A percentile compares a stretch with the other conserved stretches of the same genome.
phyloP scores from a whole-genome alignment of 2,113 vertebrate species.

The Sphyrna mokarran region DNA sequence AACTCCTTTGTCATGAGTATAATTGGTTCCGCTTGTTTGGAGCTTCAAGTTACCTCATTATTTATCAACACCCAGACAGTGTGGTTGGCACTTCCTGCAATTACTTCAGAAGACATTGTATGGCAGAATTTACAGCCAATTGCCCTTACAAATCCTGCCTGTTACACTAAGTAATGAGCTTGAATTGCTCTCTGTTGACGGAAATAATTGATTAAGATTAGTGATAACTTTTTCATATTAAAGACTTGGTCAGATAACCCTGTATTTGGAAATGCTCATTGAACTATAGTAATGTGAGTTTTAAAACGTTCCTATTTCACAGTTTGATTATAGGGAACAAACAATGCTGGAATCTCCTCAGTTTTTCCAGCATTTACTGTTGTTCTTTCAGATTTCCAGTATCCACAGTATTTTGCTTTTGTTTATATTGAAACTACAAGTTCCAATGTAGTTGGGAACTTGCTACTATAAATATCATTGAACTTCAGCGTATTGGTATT shows the following conservation, averaged over 20 bases:
- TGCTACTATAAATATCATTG: neutral
- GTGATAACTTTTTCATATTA: neutral
- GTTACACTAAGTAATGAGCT: neutral
- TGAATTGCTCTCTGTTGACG: neutral
- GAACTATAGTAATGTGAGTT: neutral
- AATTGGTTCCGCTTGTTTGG: neutral
- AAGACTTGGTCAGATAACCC: neutral
- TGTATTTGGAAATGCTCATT: neutral
- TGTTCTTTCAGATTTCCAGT: too few relatives aligned
- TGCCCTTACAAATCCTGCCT: neutral
- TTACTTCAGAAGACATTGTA: neutral
- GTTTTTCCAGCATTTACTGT: too few relatives aligned
- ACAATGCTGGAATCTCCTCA: too few relatives aligned
- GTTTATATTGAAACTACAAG: neutral
- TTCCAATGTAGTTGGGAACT: neutral
- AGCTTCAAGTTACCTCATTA: neutral
- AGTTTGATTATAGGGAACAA: neutral
- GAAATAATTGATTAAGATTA: neutral
- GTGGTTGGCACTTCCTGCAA: slow-evolving; percentile 20
- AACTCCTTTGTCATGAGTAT: slow-evolving; percentile 6
- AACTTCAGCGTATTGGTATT: neutral
- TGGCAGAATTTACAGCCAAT: neutral
- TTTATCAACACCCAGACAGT: neutral
- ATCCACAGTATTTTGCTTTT: too few relatives aligned
- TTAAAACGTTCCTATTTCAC: neutral